Evolutionary conservation across 2,113 vertebrate genomes (phyloP).

Genomic region (Myanophis thanlyinensis): DNA sequence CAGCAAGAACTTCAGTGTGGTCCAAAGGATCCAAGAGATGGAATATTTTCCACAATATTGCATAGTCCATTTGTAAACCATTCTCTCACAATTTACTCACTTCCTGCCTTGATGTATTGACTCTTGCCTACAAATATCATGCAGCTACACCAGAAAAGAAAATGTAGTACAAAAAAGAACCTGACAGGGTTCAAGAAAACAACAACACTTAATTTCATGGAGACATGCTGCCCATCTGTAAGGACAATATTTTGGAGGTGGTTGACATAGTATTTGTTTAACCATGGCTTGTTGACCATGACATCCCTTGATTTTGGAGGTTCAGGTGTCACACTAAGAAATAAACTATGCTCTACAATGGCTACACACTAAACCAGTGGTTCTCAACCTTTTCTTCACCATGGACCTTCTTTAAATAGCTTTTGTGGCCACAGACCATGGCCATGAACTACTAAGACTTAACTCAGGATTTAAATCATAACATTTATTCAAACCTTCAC

Average conservation of each 20-base stretch:
- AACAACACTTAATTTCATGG: background rate
- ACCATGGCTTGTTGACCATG: background rate
- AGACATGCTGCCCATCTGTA: background rate
- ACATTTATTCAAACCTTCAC: background rate
- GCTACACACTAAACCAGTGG: background rate
- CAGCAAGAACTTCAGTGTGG: background rate
- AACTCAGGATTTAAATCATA: background rate
- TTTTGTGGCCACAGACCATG: background rate
- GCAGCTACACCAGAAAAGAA: background rate
- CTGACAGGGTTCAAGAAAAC: background rate
- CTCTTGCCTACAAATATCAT: background rate
- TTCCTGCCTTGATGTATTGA: background rate
- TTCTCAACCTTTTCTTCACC: background rate
- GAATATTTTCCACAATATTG: background rate
- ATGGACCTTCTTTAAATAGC: background rate
- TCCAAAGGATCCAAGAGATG: background rate
- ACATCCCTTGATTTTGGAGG: background rate
- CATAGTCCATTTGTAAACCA: background rate
- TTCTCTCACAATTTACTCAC: background rate
- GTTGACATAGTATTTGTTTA: background rate
- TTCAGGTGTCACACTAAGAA: background rate
- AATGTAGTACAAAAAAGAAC: background rate
- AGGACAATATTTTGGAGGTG: background rate
- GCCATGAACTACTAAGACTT: background rate
- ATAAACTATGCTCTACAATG: background rate